Evolutionary conservation across 2,888 invertebrate genomes (phyloP), one percentile per base, ranked within the genome.

Genomic region (Amphiduros pacificus): DNA sequence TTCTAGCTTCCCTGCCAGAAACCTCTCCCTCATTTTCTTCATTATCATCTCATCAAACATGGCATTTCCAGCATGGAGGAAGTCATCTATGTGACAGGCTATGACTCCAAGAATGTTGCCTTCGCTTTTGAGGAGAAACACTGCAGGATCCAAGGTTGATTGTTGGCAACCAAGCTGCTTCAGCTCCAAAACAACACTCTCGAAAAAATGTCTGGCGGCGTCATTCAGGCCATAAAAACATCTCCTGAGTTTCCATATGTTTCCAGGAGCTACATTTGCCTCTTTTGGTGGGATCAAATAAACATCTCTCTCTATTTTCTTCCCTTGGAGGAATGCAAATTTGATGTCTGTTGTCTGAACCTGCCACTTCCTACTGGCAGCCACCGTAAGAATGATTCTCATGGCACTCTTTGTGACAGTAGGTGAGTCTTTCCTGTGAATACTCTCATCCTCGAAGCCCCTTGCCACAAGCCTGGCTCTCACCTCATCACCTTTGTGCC

Each of bases 331-430:
- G 60, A 71, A 71, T 26, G 69, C 68, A 24, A 67, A 66, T 50
- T 65, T 70, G 27, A 70, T 69, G 55, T 69, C 67, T 11, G 64
- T 70, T 11, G 68, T 66, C 63, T 71, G 66, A 3, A 66, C 55
- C 2, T 5, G 41, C 71, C 68, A 71, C 11, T 60, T 31, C 55
- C 63, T 55, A 22, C 59, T 63, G n/a, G 66, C 62, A 26, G 51
- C 63, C 26, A 61, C 28, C 24, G 66, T 32, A 6, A 69, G 59
- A 55, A 66, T 54, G 27, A 66, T 60, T 50, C 63, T 56, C n/a
- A 66, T 55, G 28, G 64, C 28, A 24, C 53, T 53, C 55, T 66
- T 66, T 6, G 59, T 55, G n/a, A 64, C 52, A n/a, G 68, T 68
- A 17, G 66, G 62, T 17, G 55, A 51, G 49, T 63, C 62, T 51